These are phyloP conservation scores for Erethizon dorsatum DNA, from an alignment of 2,797 vertebrate genomes.

Conservation along the genomic window DNA sequence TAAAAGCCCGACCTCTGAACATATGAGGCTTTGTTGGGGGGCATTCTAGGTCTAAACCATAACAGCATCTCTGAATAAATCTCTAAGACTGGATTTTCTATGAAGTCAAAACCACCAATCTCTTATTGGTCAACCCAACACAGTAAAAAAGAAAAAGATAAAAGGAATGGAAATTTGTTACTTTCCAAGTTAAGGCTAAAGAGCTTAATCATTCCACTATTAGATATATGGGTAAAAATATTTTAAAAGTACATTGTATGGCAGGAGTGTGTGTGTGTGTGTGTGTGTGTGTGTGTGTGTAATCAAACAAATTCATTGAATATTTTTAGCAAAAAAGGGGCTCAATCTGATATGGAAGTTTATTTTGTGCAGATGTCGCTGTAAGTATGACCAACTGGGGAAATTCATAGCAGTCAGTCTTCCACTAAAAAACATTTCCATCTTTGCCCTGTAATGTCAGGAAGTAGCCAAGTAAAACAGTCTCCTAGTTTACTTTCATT, in stretches of 20 bases:
- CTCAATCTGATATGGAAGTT: constrained; percentile 31
- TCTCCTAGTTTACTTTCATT: constrained; percentile 37
- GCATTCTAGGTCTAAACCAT: not conserved
- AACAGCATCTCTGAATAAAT: not conserved
- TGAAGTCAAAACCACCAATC: not conserved
- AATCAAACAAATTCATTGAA: constrained; percentile 39
- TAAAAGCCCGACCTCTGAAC: not conserved
- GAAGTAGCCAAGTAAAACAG: constrained; percentile 72
- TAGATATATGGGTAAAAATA: constrained; percentile 15
- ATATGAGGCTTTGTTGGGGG: not conserved
- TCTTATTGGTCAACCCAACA: not conserved
- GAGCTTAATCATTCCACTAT: constrained; percentile 28
- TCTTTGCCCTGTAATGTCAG: constrained; percentile 53
- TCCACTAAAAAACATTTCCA: constrained; percentile 70
- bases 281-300: not conserved
- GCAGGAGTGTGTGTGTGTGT: not conserved
- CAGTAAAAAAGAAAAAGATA: not conserved
- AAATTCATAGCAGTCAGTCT: constrained; percentile 57
- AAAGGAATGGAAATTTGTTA: not conserved
- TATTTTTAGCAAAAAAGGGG: not conserved
- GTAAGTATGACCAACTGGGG: constrained; percentile 50
- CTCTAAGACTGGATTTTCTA: constrained; percentile 7
- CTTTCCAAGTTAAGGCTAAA: not conserved
- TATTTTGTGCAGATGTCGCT: constrained; percentile 62
- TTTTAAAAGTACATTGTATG: not conserved